Base-by-base conservation (phyloP, 2,113 vertebrate genomes). In the Dicaeum eximium region DNA sequence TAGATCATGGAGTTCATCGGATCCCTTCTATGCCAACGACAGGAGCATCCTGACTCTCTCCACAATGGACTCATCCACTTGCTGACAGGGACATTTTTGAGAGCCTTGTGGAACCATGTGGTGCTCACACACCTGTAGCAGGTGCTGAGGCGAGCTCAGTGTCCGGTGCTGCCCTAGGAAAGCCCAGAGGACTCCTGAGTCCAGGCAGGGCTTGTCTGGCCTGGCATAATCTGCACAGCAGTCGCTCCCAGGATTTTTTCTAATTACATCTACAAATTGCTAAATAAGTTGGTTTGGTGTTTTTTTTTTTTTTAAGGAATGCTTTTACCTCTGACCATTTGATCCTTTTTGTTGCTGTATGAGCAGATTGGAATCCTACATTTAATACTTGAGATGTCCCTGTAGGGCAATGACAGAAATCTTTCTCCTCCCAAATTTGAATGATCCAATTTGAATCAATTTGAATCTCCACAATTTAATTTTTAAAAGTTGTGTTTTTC, bases 11-110 rank as follows among this genome's bases (percentile, higher is more conserved):
- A 99, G 98, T 96, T 97, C 99, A 96, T 97, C 97, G 71, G 99
- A 99, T 91, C 99, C 98, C 96, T 98, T 98, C 98, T 99, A 96
- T 98, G 98, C 98, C 98, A 99, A 98, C 96, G 99, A 99, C 98
- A 98, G 98, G 95, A 99, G 98, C 98, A 98, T 99, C 98, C 88
- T 99, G 98, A 99, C 99, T 71, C 99, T 99, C 97, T 99, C 99
- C 69, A 98, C 99, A 96, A 98, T 99, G 97, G 99, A 99, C 95
- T 98, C 98, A 60, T 51, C 98, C 96, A 97, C 98, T 98, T 99
- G 98, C 97, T 99, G 98, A 98, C 83, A 93, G 85, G 96, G 97
- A 91, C 95, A 91, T 69, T 92, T 96, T 92, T 96, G 93, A 92
- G 85, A 51, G 77, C 93, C 97, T 81, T 93, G 77, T 94, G 97